phyloP scores from a whole-genome alignment of 2,888 invertebrate species.

The Tinea semifulvella region DNA sequence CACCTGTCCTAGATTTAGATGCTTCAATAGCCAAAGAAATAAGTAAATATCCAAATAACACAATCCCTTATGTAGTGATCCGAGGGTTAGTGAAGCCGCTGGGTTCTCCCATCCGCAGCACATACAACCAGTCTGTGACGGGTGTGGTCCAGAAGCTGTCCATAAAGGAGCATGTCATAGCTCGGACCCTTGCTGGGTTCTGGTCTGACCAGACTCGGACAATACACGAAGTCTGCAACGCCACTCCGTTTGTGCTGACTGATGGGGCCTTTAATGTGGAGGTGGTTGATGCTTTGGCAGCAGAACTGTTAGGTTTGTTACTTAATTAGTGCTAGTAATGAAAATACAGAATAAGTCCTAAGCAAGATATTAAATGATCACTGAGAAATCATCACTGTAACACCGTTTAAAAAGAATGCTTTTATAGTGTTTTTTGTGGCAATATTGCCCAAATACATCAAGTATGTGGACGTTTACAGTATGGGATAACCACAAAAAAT shows the following conservation, averaged over 20 bases:
- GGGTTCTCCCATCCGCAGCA: constrained; percentile 78
- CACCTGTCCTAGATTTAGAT: constrained; percentile 75
- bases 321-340: no score
- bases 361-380: no score
- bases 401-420: no score
- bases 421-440: no score
- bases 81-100: constrained; percentile 80
- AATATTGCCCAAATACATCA: no score
- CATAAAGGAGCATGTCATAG: constrained; percentile 83
- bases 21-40: constrained; percentile 69
- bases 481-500: no score
- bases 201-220: constrained; percentile 85
- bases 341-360: no score
- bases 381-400: no score
- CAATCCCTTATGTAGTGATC: constrained; percentile 78
- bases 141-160: constrained; percentile 84
- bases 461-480: no score
- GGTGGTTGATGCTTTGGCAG: constrained; percentile 77
- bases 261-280: constrained; percentile 72
- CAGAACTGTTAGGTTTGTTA: constrained; percentile 70
- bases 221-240: constrained; percentile 80
- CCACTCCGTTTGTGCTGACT: constrained; percentile 80
- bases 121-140: constrained; percentile 74
- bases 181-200: constrained; percentile 85
- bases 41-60: constrained; percentile 68